A percentile compares a stretch with the other conserved stretches of the same genome.
Evolutionary conservation across 2,113 vertebrate species (phyloP).

Genomic region (Eurypyga helias): DNA sequence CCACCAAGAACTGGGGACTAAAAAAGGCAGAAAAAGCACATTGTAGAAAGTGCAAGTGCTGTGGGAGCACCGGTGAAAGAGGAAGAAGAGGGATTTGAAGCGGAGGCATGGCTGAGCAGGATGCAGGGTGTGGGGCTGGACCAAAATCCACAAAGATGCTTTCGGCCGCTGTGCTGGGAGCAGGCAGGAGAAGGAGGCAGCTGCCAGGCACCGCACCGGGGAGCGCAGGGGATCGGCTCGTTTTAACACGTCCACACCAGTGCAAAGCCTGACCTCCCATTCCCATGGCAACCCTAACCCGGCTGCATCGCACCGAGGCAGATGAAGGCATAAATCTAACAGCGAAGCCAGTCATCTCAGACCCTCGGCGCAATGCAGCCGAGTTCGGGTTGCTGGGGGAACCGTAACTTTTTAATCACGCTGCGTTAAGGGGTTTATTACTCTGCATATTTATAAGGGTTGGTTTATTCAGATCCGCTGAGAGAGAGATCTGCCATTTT

Average conservation of each 20-base stretch:
- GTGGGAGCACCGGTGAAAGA: not conserved
- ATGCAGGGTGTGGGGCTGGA: not conserved
- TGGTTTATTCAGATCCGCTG: not conserved
- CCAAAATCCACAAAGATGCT: not conserved
- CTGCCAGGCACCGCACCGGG: not conserved
- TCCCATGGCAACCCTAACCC: conserved; percentile 55
- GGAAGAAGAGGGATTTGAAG: not conserved
- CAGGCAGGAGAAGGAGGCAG: not conserved
- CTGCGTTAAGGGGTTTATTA: conserved; percentile 48
- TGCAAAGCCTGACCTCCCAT: conserved; percentile 16
- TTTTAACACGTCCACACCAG: not conserved
- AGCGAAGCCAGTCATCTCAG: not conserved
- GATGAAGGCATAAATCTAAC: not conserved
- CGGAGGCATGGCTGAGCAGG: rapidly evolving
- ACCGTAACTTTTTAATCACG: conserved; percentile 59
- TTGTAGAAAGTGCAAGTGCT: not conserved
- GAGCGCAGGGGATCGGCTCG: not conserved
- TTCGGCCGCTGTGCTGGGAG: rapidly evolving
- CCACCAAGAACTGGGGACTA: not conserved
- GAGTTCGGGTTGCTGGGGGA: conserved; percentile 48
- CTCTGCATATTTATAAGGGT: conserved; percentile 44
- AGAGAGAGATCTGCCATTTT: not conserved
- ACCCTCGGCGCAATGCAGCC: not conserved
- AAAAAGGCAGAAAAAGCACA: not conserved
- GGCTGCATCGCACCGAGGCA: not conserved